Conservation (phyloP, 2,113 vertebrate species). For the Pelmatolapia mariae region DNA sequence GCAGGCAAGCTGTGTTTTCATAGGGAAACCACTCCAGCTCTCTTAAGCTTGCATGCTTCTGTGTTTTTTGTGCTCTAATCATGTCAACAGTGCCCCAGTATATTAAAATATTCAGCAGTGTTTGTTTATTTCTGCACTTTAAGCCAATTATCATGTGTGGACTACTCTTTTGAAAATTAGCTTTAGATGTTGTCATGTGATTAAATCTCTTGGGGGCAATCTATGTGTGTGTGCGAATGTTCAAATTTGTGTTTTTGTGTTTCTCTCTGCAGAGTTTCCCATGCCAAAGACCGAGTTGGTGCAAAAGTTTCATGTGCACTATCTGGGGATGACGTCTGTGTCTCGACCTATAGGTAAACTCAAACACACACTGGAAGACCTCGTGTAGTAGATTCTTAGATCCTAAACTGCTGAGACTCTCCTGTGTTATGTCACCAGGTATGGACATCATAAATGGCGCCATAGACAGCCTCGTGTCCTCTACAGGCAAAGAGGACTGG, state of each 20-base stretch:
- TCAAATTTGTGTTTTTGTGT: not conserved
- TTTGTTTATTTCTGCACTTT: conserved; percentile 45
- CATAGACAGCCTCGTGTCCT: conserved; percentile 84
- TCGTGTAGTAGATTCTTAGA: not conserved
- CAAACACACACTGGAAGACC: not conserved
- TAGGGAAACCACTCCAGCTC: not conserved
- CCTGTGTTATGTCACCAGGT: conserved; percentile 67
- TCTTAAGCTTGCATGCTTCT: not conserved
- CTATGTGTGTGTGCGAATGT: not conserved
- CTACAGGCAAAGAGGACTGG: conserved; percentile 88
- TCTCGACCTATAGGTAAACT: conserved; percentile 87
- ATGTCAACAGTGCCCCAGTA: conserved; percentile 17
- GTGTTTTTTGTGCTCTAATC: conserved; percentile 15
- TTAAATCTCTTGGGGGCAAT: not conserved
- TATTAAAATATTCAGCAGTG: conserved; percentile 48
- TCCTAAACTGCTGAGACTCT: not conserved
- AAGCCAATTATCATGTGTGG: conserved; percentile 31
- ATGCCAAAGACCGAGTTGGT: conserved; percentile 97
- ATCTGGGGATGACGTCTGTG: conserved; percentile 88
- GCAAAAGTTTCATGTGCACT: conserved; percentile 94
- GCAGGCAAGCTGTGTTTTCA: conserved; percentile 6
- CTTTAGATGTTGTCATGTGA: conserved; percentile 13
- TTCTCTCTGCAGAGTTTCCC: conserved; percentile 86
- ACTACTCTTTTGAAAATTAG: conserved; percentile 14
- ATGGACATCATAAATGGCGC: conserved; percentile 95